Evolutionary conservation across 2,797 vertebrate genomes (phyloP), one percentile per base, ranked within the genome.

Genomic region (Poliocrania exsul): DNA sequence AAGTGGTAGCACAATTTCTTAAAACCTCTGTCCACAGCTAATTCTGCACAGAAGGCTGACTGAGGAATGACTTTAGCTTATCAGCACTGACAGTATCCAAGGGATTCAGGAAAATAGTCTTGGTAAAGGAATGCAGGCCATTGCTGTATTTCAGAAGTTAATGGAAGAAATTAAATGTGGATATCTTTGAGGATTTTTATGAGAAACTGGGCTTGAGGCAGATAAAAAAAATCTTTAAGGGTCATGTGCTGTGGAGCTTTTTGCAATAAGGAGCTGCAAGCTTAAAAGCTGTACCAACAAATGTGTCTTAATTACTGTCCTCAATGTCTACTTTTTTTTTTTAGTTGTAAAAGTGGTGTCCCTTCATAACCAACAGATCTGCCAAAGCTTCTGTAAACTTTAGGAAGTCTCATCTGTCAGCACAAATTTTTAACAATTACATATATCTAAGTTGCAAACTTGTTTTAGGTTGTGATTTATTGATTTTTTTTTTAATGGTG

Each of bases 211-310:
- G 3, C 44, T 69, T 75, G 47, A 40, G 9, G 10, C 28, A 65
- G 21, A 3, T 75, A 31, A 16, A 72, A 72, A 35, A 42, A 13
- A 4, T 71, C 37, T 54, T 28, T 51, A 51, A 50, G 23, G 4
- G 16, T 74, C 16, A n/a, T 84, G 16, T 24, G 8, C 47, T 81
- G 9, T 37, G 60, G 49, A 74, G 5, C 19, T 62, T 3, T 28
- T 81, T 81, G 62, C 0, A 0, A 4, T 33, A 28, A 67, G 40
- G 49, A 74, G 3, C 35, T 67, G 25, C 21, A 64, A 71, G 19
- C 29, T 73, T 37, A 31, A 83, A 62, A 72, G 9, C 16, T 65
- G 3, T 64, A 56, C 40, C 20, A 64, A n/a, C 13, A 75, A 50
- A 58, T 19, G 9, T 23, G 10, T 62, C 44, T 69, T 73, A 21